Percentiles rank a stretch among this genome's conserved stretches.
Conservation (phyloP, 2,113 vertebrate species). For the Solenodon paradoxus region DNA sequence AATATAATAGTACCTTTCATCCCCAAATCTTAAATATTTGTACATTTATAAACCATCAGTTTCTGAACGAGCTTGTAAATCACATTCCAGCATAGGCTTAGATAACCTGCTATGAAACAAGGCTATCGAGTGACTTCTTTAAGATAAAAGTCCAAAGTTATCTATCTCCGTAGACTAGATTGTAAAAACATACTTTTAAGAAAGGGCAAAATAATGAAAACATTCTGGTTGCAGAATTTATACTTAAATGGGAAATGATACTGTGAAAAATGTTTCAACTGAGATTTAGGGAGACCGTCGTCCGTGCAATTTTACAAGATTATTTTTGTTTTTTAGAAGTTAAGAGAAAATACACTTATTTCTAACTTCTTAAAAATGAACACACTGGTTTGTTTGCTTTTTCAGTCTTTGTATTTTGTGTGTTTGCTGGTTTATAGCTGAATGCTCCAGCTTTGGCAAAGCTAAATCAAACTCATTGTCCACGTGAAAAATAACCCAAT, state of each 20-base stretch:
- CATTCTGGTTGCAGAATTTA: not conserved
- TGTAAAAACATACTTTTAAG: not conserved
- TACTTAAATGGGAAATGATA: not conserved
- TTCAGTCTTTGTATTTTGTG: not conserved
- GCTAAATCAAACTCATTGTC: not conserved
- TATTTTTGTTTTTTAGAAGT: not conserved
- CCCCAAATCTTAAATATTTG: constrained; percentile 30
- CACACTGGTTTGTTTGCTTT: not conserved
- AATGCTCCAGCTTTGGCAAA: constrained; percentile 6
- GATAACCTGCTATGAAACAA: not conserved
- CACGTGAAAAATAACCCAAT: not conserved
- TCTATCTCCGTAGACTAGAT: not conserved
- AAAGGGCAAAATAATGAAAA: not conserved
- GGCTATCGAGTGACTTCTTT: not conserved
- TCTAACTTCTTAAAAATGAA: not conserved
- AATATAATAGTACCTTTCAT: constrained; percentile 65
- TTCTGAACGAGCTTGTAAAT: constrained; percentile 12
- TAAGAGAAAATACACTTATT: not conserved
- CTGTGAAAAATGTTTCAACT: not conserved
- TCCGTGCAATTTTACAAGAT: not conserved
- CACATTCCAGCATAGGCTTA: not conserved
- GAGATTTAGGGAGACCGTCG: not conserved
- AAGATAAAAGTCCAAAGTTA: too few relatives aligned
- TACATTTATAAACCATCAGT: not conserved
- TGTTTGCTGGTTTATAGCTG: not conserved